Evolutionary conservation across 2,113 vertebrate genomes (phyloP).

Genomic region (Lethenteron reissneri): DNA sequence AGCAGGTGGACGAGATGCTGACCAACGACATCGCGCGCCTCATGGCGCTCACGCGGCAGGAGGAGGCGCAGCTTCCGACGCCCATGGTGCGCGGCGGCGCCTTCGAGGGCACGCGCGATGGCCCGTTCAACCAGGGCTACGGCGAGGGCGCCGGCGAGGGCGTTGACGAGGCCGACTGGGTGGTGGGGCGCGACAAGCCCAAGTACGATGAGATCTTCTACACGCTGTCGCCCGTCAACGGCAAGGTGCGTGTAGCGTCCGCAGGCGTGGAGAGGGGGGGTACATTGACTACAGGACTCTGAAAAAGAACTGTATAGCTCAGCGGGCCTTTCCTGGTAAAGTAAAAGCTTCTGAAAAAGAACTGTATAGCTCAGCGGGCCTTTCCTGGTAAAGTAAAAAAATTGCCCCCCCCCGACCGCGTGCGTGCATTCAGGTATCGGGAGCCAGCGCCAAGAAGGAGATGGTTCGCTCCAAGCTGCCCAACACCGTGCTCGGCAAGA

Average conservation of each 20-base stretch:
- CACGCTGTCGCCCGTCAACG: slow-evolving; percentile 51
- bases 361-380: too few species aligned
- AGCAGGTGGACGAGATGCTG: slow-evolving; percentile 44
- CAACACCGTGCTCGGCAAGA: slow-evolving; percentile 63
- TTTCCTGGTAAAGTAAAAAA: too few species aligned
- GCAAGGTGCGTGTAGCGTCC: slow-evolving; percentile 34
- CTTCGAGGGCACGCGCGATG: slow-evolving; percentile 42
- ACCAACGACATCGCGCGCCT: slow-evolving; percentile 45
- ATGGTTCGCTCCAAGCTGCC: slow-evolving; percentile 70
- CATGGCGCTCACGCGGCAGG: slow-evolving; percentile 63
- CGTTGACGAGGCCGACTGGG: slow-evolving; percentile 43
- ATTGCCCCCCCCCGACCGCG: too few species aligned
- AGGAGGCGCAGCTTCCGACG: slow-evolving; percentile 45
- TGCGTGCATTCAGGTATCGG: slow-evolving; percentile 11
- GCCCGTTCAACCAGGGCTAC: slow-evolving; percentile 49
- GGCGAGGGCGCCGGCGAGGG: slow-evolving; percentile 19
- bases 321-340: too few species aligned
- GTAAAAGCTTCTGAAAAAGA: too few species aligned
- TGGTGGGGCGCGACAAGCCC: slow-evolving; percentile 73
- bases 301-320: too few species aligned
- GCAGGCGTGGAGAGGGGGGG: too few species aligned
- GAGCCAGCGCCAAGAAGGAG: slow-evolving; percentile 59
- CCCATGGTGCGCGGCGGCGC: slow-evolving; percentile 50
- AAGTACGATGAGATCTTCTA: slow-evolving; percentile 89
- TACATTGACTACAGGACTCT: too few species aligned